A percentile compares a stretch with the other conserved stretches of the same genome.
phyloP scores from a whole-genome alignment of 2,113 vertebrate species.

The Gopherus evgoodei region DNA sequence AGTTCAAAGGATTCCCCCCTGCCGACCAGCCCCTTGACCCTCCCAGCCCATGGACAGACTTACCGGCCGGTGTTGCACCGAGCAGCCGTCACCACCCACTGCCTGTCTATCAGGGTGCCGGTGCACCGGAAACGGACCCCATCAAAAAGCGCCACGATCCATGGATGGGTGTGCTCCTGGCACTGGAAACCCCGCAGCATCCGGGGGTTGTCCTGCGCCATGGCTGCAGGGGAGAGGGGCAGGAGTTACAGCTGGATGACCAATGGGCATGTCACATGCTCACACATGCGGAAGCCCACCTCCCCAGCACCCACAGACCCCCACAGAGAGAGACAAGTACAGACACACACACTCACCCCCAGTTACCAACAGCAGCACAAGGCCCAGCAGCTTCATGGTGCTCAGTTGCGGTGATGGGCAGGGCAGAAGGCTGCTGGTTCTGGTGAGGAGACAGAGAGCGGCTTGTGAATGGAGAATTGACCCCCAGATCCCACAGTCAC shows the following conservation, averaged over 20 bases:
- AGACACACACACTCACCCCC: background rate
- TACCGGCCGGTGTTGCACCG: background rate
- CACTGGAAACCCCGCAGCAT: background rate
- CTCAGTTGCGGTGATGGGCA: background rate
- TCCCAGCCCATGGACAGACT: background rate
- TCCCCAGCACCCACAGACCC: background rate
- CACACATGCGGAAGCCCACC: too few relatives aligned
- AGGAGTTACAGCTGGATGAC: background rate
- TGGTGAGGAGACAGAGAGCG: background rate
- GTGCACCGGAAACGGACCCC: background rate
- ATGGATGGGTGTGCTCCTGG: background rate
- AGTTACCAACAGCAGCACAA: background rate
- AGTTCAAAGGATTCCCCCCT: background rate
- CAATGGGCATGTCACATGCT: background rate
- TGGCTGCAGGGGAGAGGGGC: background rate
- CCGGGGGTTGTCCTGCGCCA: background rate
- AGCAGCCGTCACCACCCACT: background rate
- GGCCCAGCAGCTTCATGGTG: background rate
- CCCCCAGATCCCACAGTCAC: background rate
- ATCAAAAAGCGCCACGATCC: background rate
- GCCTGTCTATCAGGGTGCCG: background rate
- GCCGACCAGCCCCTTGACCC: background rate
- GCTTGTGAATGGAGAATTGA: background rate
- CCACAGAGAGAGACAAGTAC: background rate
- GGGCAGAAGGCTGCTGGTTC: background rate